Base-by-base conservation (phyloP, 2,888 invertebrate genomes). In the Halictus quadricinctus region DNA sequence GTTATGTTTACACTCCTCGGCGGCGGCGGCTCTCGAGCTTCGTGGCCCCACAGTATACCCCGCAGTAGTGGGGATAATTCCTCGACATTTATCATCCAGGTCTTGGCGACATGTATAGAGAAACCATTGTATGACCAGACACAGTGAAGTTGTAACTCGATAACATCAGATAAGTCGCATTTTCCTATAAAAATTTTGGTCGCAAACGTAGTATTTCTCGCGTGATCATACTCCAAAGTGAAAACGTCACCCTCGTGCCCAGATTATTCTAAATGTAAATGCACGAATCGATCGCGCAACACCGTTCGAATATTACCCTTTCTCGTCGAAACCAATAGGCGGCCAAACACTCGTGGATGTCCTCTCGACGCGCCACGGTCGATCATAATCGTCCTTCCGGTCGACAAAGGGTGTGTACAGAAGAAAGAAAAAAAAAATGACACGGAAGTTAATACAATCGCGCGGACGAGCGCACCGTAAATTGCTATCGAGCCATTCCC, bases 401-500 rank as follows among this genome's bases (percentile, higher is more conserved):
- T 36, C 18, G 15, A 66, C 66, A 64, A 64, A 64, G 2, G 64
- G 64, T 29, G 64, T 58, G 58, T 12, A 58, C 12, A 12, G 50
- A 8, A 50, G 36, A 36, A 36, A 36, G 36, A 36, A 2, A 36
- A 50, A 12, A 64, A 64, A 64, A 29, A 36, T 8, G 36, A 48
- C 12, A 66, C 36, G 66, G n/a, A 76, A 73, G 64, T 66, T 76
- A 21, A 43, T 36, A 48, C 77, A 72, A 72, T 79, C 41, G 72
- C 46, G 64, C 48, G 64, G 58, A 58, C n/a, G 58, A 58, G 60
- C 75, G 72, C 72, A 72, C 48, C 66, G 54, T 73, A 76, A 69
- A 81, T 83, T 74, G 29, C 60, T 72, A 66, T 79, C 75, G 72
- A 36, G 36, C 72, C 29, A 29, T 29, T 29, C 29, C 29, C 58